A percentile compares a stretch with the other conserved stretches of the same genome.
Conservation (phyloP, 2,113 vertebrate species). For the Leptocoma aspasia region DNA sequence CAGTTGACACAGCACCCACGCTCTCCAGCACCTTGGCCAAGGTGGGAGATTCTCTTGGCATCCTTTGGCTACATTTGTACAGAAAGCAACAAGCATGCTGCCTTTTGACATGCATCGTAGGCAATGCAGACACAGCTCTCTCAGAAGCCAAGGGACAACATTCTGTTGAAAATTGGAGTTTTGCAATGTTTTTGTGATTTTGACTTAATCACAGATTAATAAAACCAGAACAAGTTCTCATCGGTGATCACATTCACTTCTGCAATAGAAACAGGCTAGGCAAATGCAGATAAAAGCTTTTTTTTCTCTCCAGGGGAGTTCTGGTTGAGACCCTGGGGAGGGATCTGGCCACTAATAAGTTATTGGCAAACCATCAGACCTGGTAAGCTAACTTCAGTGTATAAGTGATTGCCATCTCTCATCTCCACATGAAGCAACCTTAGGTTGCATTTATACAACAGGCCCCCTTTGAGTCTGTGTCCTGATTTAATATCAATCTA, state of each 20-base stretch:
- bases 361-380: neutral
- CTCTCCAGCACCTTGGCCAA: neutral
- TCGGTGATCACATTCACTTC: neutral
- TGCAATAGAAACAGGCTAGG: neutral
- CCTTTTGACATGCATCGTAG: neutral
- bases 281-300: neutral
- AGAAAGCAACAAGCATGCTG: neutral
- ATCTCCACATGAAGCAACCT: neutral
- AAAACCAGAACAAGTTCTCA: neutral
- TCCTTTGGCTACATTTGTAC: neutral
- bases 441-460: constrained; percentile 21
- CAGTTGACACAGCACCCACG: rapidly evolving
- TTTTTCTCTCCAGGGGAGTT: neutral
- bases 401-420: neutral
- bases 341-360: neutral
- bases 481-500: constrained; percentile 48
- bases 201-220: neutral
- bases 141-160: neutral
- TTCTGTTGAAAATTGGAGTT: neutral
- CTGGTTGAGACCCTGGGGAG: neutral
- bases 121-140: neutral
- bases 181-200: neutral
- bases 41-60: neutral
- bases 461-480: neutral
- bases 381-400: neutral